Base-by-base conservation (phyloP, 2,113 vertebrate species). In the Aphyosemion australe region DNA sequence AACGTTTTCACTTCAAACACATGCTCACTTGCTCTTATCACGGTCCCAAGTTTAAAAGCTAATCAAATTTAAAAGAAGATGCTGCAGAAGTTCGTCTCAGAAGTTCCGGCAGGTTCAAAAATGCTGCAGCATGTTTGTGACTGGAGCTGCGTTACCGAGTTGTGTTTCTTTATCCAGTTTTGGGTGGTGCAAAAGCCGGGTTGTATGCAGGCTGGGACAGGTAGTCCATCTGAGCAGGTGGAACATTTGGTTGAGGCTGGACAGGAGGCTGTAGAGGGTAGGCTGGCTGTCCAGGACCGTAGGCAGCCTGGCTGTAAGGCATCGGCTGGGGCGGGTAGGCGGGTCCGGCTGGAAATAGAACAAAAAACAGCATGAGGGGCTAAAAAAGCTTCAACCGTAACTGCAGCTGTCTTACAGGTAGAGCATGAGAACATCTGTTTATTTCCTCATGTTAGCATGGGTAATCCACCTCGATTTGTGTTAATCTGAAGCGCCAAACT, bases 111-210 rank as follows among this genome's bases (percentile, higher is more conserved):
- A 37, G 9, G 34, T 37, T 37, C 34, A 0, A 63, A 61, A 67
- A 77, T n/a, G 26, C 41, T 45, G 58, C 26, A 52, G 65, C 55
- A 64, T 34, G 15, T 63, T 47, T 66, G 47, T 42, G 52, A 41
- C 53, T 39, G 16, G 53, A 32, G 19, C 37, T 9, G 37, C 1
- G 5, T 32, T 34, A 12, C 5, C 12, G 53, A n/a, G 21, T 53
- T 78, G 90, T 84, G 82, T 48, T 48, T 42, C 12, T 31, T 52
- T 92, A 93, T 51, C 70, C 82, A 12, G 85, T 84, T 87, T 93
- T 93, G 16, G 92, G 91, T 6, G 91, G 91, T 51, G 90, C 82
- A n/a, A 87, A 98, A 18, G 93, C 93, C 1, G 96, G 96, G 84
- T 98, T 97, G 89, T 94, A 98, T 1, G 96, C 94, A 1, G 89